Evolutionary conservation across 2,888 invertebrate genomes (phyloP), one percentile per base, ranked within the genome.

Genomic region (Caenorhabditis parvicauda): DNA sequence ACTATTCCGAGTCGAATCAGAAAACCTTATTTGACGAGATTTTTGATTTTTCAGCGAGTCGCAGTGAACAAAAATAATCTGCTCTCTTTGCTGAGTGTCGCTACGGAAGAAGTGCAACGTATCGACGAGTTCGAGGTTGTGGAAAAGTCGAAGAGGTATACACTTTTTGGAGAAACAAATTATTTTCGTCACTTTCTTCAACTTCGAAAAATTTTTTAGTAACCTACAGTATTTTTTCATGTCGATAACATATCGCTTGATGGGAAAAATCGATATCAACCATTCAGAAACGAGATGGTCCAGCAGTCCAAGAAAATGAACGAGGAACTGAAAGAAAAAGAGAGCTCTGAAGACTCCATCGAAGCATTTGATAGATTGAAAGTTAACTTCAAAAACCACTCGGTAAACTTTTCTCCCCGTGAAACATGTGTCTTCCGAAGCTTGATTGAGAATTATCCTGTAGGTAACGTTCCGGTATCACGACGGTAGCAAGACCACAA

Each of bases 341-440:
- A n/a, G n/a, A n/a, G n/a, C n/a, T 9, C 35, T n/a, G n/a, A 32
- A 9, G n/a, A 32, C 35, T 12, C 57, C 21, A 42, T 51, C 37
- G 58, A 58, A 12, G 63, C 63, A 37, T 68, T 68, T 25, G 54
- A 51, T 1, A 60, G 57, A 46, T 47, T 69, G 37, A 63, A 65
- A 38, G 57, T 64, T 9, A 47, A 65, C 21, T 69, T 69, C 47
- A 69, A 69, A 32, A 65, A 65, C 45, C 69, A 69, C 32, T 59
- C 69, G 45, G 66, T 66, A 38, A 37, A 27, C 12, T 32, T 9
- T 12, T 32, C 9, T 12, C n/a, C 35, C 9, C 9, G 9, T n/a
- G n/a, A 32, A 32, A 32, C 9, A n/a, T n/a, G n/a, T n/a, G 35
- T 32, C n/a, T 32, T 32, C n/a, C 35, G 9, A 9, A 32, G 9